phyloP scores from a whole-genome alignment of 2,888 invertebrate species.

The Yponomeuta cagnagella region DNA sequence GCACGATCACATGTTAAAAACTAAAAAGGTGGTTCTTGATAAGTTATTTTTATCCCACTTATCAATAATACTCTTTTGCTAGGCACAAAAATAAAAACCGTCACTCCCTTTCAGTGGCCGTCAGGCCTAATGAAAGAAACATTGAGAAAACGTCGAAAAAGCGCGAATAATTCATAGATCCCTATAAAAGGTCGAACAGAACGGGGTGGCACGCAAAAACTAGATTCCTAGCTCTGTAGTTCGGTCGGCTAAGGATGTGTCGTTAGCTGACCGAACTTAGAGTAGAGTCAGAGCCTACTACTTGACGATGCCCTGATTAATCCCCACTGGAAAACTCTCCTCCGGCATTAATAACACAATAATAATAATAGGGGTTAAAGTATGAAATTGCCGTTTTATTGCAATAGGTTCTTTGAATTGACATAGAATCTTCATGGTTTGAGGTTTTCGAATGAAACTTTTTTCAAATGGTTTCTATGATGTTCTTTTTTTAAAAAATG shows the following conservation, averaged over 20 bases:
- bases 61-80: neutral
- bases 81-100: neutral
- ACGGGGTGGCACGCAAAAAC: conserved; percentile 6
- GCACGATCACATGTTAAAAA: too few relatives aligned
- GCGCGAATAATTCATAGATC: conserved; percentile 10
- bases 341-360: too few relatives aligned
- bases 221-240: conserved; percentile 8
- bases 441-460: too few relatives aligned
- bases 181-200: conserved; percentile 14
- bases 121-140: neutral
- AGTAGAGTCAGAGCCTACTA: neutral
- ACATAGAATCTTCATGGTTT: too few relatives aligned
- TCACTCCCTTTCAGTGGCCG: neutral
- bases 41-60: neutral
- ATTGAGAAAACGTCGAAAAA: neutral
- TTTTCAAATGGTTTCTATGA: too few relatives aligned
- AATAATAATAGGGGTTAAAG: too few relatives aligned
- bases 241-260: neutral
- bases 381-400: too few relatives aligned
- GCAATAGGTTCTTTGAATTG: too few relatives aligned
- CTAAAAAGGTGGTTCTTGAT: neutral
- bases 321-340: too few relatives aligned
- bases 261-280: neutral
- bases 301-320: too few relatives aligned
- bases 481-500: too few relatives aligned